Conservation (phyloP, 2,797 vertebrate species). For the Apodemus agrarius region DNA sequence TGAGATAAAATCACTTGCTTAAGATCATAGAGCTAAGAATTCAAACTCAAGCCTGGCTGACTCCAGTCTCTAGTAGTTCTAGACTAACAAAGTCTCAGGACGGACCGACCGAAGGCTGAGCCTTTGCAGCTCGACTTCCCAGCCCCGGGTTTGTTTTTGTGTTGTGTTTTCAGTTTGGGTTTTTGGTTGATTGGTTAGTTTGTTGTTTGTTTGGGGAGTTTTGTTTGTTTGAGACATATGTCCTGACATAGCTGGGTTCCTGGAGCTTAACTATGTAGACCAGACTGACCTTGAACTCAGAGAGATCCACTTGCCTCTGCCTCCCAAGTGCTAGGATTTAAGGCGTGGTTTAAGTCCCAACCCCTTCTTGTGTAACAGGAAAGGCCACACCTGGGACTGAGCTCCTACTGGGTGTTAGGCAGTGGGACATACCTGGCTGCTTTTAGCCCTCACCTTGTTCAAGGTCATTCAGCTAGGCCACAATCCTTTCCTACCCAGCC, state of each 20-base stretch:
- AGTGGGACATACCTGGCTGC: not conserved
- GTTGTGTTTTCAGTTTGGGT: not conserved
- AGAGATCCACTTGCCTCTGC: not conserved
- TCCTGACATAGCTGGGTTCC: not conserved
- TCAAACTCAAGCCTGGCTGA: not conserved
- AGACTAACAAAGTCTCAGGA: slow-evolving; percentile 10
- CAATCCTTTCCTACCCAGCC: not conserved
- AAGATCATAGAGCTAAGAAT: slow-evolving; percentile 36
- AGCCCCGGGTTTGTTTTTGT: not conserved
- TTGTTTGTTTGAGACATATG: not conserved
- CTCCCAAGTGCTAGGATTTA: not conserved
- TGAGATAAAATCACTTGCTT: slow-evolving; percentile 52
- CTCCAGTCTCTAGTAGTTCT: not conserved
- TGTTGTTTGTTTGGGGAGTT: not conserved
- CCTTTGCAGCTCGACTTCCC: not conserved
- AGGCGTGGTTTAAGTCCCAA: not conserved
- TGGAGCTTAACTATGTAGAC: not conserved
- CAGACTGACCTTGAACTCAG: not conserved
- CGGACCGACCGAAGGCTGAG: not conserved
- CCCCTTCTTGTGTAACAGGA: not conserved
- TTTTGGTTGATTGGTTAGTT: not conserved
- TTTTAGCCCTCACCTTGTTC: not conserved
- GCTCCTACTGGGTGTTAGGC: not conserved
- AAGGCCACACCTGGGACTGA: not conserved
- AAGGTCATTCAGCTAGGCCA: slow-evolving; percentile 49